Conservation (phyloP, 2,888 invertebrate genomes). For the Phasia obesa region DNA sequence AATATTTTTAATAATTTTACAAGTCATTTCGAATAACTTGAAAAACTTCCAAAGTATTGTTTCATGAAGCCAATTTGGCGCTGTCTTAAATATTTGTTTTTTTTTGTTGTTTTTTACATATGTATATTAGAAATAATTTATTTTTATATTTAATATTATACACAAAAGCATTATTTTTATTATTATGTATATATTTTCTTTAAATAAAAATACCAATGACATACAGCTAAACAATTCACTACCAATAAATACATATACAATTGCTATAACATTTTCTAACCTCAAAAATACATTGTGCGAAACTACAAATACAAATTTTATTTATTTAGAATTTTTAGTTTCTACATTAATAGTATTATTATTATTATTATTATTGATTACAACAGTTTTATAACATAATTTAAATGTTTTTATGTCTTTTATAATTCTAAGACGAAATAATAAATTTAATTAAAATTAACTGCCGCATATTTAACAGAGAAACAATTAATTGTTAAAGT, state of each 20-base stretch:
- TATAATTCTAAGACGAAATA: conserved; percentile 10
- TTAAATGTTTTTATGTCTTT: conserved; percentile 23
- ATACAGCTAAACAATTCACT: conserved; percentile 51
- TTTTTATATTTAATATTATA: not conserved
- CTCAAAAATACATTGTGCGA: not conserved
- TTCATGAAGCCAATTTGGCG: no score
- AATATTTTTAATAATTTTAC: no score
- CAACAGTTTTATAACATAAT: conserved; percentile 42
- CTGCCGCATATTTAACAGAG: conserved; percentile 49
- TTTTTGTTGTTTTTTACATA: not conserved
- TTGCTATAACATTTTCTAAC: not conserved
- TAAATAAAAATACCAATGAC: not conserved
- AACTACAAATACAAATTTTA: conserved; percentile 24
- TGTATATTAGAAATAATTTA: no score
- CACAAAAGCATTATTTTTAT: not conserved
- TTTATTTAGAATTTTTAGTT: not conserved
- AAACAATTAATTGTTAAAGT: conserved; percentile 12
- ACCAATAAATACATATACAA: conserved; percentile 46
- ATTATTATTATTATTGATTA: conserved; percentile 14
- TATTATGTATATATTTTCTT: not conserved
- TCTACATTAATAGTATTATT: not conserved
- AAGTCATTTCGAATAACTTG: no score
- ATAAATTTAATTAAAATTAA: conserved; percentile 25
- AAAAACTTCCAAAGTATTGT: no score
- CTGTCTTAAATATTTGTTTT: no score